Conservation (phyloP, 2,113 vertebrate species). For the Colaptes auratus region DNA sequence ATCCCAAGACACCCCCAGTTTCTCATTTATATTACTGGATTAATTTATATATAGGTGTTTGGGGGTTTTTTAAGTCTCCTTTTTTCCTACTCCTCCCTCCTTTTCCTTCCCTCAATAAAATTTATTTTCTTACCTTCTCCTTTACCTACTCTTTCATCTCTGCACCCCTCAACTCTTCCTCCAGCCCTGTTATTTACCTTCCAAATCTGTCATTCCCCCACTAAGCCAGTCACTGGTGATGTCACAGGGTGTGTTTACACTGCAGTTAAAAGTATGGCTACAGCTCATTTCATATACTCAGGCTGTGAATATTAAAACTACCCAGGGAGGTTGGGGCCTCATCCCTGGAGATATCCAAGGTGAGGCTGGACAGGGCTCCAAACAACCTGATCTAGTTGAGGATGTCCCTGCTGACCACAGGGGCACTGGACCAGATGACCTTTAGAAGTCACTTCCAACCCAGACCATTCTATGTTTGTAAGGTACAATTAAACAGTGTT, state of each 20-base stretch:
- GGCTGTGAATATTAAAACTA: background rate
- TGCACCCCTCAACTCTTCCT: background rate
- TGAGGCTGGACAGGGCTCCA: too few relatives aligned
- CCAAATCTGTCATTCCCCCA: background rate
- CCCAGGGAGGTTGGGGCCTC: too few relatives aligned
- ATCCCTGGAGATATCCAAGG: too few relatives aligned
- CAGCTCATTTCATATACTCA: background rate
- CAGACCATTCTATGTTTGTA: too few relatives aligned
- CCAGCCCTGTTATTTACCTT: background rate
- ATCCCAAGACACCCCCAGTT: background rate
- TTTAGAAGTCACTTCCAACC: too few relatives aligned
- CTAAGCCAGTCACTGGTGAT: background rate
- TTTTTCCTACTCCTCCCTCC: background rate
- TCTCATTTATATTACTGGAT: background rate
- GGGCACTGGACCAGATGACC: too few relatives aligned
- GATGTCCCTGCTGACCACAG: too few relatives aligned
- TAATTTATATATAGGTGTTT: constrained; percentile 7
- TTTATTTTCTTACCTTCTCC: background rate
- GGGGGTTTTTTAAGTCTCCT: background rate
- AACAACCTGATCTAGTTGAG: too few relatives aligned
- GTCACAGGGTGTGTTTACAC: background rate
- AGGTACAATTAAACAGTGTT: background rate
- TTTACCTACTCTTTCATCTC: background rate
- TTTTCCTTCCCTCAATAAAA: background rate
- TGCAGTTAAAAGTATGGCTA: background rate